Base-by-base conservation (phyloP, 2,113 vertebrate genomes). In the Pteronura brasiliensis region DNA sequence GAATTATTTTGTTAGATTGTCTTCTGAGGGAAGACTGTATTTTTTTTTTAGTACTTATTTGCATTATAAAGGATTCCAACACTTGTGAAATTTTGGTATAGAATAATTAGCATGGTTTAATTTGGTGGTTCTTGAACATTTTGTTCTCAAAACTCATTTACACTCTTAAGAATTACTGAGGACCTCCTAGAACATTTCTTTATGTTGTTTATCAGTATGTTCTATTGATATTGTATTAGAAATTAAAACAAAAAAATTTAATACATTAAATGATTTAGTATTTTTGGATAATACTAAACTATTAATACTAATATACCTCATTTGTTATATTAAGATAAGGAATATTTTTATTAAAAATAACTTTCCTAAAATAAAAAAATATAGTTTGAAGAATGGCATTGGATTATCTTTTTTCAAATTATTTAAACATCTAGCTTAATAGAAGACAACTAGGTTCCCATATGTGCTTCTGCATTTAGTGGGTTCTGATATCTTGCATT, bases 1-100 rank as follows among this genome's bases (percentile, higher is more conserved):
- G 59, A 86, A 11, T 71, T 97, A 81, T 47, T 98, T 98, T 57
- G 5, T 91, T 93, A 94, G 69, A 82, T 77, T 52, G 42, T 90
- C 47, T 92, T 93, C 55, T 93, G 63, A 96, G 42, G 20, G n/a
- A 81, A 94, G 23, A 47, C 20, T 52, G 1, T 72, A 8, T 81
- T 77, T 59, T 76, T 59, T 76, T 69, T 87, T 93, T 67, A 11
- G 3, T 82, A 59, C 3, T 34, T 91, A 55, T 7, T 90, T 95
- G 42, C 29, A 34, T 65, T 67, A 74, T 42, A 86, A 77, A 87
- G 88, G 59, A 69, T 84, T 95, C 34, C n/a, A 69, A 7, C 6
- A 76, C 55, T 97, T 63, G 52, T 65, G 63, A 93, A 93, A 76
- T 63, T 76, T 94, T 84, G 23, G 47, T 74, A 17, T 72, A 67